Base-by-base conservation (phyloP, 2,888 invertebrate species). In the Drosophila diplacantha region DNA sequence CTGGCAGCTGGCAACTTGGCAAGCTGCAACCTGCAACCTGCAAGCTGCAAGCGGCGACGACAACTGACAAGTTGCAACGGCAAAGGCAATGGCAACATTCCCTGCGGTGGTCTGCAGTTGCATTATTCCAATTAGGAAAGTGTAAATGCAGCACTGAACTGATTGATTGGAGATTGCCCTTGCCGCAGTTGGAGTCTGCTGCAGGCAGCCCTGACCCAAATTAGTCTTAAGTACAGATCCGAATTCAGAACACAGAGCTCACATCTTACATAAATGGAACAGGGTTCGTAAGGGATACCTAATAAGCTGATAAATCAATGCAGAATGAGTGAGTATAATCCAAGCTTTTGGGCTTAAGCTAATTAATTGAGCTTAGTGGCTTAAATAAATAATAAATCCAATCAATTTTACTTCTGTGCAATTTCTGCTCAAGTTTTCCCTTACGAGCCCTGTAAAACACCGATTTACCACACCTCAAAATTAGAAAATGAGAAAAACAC, bases 71-170 rank as follows among this genome's bases (percentile, higher is more conserved):
- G 41, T 41, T 24, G 31, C 50, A 47, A 47, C n/a, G 24, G 31
- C 37, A 47, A 54, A 11, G 18, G 37, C 38, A 38, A 38, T 63
- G 38, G 61, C 49, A 51, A 38, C 55, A 52, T 60, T 65, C 65
- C 70, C 35, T 60, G 61, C 58, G 58, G 58, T 32, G 43, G 50
- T 20, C 58, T 47, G 49, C 54, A 53, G 44, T 39, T 34, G 57
- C 60, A 73, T 61, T 68, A 58, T 63, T 60, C 68, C 76, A 75
- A 77, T 75, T 75, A 73, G 77, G 24, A 63, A 43, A 61, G 52
- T 60, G 71, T 64, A 47, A 47, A 53, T 60, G 53, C 60, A 18
- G 46, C 44, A 18, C 22, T 3, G 46, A 35, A 47, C 53, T 63
- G 62, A 63, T 63, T 63, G 62, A 61, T 63, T 53, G 61, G 22